Base-by-base conservation (phyloP, 2,888 invertebrate species). In the Diloba caeruleocephala region DNA sequence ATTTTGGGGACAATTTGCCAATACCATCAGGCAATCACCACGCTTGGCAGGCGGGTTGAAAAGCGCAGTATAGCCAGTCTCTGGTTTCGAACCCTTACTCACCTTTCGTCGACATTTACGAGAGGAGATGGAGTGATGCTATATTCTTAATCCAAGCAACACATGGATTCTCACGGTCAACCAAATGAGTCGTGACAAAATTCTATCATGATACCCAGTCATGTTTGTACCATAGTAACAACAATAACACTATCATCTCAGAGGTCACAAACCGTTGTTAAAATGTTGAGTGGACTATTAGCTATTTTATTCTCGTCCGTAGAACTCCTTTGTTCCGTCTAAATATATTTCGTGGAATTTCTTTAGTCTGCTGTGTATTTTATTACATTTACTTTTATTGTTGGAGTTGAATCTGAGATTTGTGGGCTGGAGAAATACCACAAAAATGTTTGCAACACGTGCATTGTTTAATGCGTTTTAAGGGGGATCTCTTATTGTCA, bases 391-490 rank as follows among this genome's bases (percentile, higher is more conserved):
- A 14, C 21, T 60, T 50, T 32, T 17, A 38, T 29, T 37, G 32
- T 63, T 17, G 15, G 32, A 46, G 14, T 31, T 32, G 19, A 39
- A 62, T 23, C 28, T 29, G 14, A 23, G 6, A 12, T 12, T 23
- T 13, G 39, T 39, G 12, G 28, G 13, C 9, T 12, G 7, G 31
- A n/a, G n/a, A 5, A 33, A 36, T 17, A 41, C 65, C 65, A 31
- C 58, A 56, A 57, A 55, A 48, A 26, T 58, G 46, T 63, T 56
- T 37, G 64, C 46, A 44, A 23, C 31, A 17, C 21, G 3, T 65
- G 37, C 33, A 26, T 28, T 10, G 29, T 37, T 43, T 38, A 19
- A 10, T 17, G 28, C 12, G 10, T 10, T 37, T 37, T 7, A n/a
- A 26, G 37, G 15, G 31, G 34, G 1, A 3, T 19, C 2, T 62